A percentile compares a stretch with the other conserved stretches of the same genome.
Evolutionary conservation across 2,888 invertebrate species (phyloP).

Genomic region (Hyalella azteca): DNA sequence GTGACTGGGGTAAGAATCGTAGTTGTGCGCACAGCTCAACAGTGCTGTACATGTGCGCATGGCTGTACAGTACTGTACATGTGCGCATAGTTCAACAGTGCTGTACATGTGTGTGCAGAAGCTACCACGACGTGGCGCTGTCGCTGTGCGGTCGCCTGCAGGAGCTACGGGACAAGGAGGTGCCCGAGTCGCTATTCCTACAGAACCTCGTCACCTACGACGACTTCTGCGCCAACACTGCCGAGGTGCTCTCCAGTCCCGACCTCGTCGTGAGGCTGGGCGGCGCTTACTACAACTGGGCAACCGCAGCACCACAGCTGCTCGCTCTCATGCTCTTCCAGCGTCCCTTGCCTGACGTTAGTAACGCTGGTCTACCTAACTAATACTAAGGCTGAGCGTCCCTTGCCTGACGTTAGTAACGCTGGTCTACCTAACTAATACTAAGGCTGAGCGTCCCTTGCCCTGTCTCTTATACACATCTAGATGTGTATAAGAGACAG

Average conservation of each 20-base stretch:
- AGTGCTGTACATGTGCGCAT: no score
- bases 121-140: constrained; percentile 69
- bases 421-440: no score
- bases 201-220: constrained; percentile 71
- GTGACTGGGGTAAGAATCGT: no score
- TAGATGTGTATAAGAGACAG: no score
- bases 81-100: no score
- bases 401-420: constrained; percentile 72
- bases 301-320: constrained; percentile 87
- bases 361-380: no score
- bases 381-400: no score
- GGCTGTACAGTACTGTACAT: no score
- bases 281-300: constrained; percentile 89
- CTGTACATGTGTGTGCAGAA: constrained; percentile 23
- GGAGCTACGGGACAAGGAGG: constrained; percentile 63
- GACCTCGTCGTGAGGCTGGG: constrained; percentile 84
- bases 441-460: constrained; percentile 82
- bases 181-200: constrained; percentile 71
- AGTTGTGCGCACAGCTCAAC: no score
- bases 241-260: constrained; percentile 74
- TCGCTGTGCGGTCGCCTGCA: constrained; percentile 77
- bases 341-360: constrained; percentile 74
- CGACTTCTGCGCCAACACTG: constrained; percentile 71
- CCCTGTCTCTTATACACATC: constrained; percentile 69
- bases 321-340: constrained; percentile 86